Percentiles rank a stretch among this genome's conserved stretches.
These are phyloP conservation scores for Cotesia typhae DNA, from an alignment of 1,140 invertebrate genomes.

Conservation along the genomic window DNA sequence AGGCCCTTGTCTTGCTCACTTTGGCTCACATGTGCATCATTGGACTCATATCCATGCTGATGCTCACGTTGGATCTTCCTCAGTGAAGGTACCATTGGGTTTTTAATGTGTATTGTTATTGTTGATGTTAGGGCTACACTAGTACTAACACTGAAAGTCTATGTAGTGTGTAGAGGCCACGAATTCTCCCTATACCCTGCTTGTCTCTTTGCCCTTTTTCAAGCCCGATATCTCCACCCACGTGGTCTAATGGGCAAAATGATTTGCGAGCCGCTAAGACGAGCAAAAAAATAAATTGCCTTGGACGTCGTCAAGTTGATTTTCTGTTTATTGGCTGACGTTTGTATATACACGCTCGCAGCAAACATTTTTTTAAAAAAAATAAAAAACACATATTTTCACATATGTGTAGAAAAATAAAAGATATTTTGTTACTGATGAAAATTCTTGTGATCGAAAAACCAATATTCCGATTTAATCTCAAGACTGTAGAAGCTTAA, in stretches of 20 bases:
- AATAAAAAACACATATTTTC: neutral
- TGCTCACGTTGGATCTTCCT: neutral
- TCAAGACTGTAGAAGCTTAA: neutral
- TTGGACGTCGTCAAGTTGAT: constrained; percentile 25
- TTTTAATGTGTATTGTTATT: neutral
- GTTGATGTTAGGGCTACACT: too few relatives aligned
- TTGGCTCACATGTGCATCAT: constrained; percentile 59
- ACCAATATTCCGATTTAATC: neutral
- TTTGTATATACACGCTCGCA: neutral
- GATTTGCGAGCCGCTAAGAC: constrained; percentile 54
- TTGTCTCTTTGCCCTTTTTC: constrained; percentile 26
- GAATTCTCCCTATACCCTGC: constrained; percentile 20
- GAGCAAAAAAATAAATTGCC: constrained; percentile 52
- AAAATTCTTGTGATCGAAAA: neutral
- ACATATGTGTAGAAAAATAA: too few relatives aligned
- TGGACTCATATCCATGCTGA: constrained; percentile 34
- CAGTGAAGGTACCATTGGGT: neutral
- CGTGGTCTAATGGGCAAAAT: constrained; percentile 59
- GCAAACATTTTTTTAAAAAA: neutral
- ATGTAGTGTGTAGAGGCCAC: constrained; percentile 15
- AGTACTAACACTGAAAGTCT: too few relatives aligned
- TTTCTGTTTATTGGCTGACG: constrained; percentile 14
- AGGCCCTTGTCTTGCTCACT: constrained; percentile 37
- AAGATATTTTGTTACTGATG: neutral
- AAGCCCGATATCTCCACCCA: constrained; percentile 38